Evolutionary conservation across 2,113 vertebrate species (phyloP).

Genomic region (Centrocercus urophasianus): DNA sequence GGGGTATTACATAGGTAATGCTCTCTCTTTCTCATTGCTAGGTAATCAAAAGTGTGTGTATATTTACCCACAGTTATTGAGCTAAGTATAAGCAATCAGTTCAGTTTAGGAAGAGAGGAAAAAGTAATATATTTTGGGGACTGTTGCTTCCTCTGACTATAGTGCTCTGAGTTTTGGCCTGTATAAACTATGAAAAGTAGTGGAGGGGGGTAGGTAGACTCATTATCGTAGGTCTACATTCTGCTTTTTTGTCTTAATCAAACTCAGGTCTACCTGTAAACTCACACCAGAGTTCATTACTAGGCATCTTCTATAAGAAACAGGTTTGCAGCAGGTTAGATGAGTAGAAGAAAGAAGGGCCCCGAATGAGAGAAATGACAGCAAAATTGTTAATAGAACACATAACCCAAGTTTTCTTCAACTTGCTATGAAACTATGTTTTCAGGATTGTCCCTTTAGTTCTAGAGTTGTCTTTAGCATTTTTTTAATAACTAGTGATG

Average conservation of each 20-base stretch:
- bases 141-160: not conserved
- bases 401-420: not conserved
- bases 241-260: not conserved
- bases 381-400: not conserved
- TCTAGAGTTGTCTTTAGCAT: not conserved
- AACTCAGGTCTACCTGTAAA: rapidly evolving
- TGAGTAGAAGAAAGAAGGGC: not conserved
- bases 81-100: not conserved
- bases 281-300: not conserved
- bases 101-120: not conserved
- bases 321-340: not conserved
- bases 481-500: not conserved
- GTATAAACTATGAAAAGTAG: not conserved
- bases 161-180: rapidly evolving
- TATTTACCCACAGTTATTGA: not conserved
- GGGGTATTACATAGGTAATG: not conserved
- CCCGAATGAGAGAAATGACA: not conserved
- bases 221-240: not conserved
- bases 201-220: not conserved
- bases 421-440: not conserved
- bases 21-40: not conserved
- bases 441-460: not conserved
- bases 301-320: not conserved
- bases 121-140: not conserved
- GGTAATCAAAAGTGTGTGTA: not conserved